Base-by-base conservation (phyloP, 1,140 invertebrate species). In the Drosophila ercepeae region DNA sequence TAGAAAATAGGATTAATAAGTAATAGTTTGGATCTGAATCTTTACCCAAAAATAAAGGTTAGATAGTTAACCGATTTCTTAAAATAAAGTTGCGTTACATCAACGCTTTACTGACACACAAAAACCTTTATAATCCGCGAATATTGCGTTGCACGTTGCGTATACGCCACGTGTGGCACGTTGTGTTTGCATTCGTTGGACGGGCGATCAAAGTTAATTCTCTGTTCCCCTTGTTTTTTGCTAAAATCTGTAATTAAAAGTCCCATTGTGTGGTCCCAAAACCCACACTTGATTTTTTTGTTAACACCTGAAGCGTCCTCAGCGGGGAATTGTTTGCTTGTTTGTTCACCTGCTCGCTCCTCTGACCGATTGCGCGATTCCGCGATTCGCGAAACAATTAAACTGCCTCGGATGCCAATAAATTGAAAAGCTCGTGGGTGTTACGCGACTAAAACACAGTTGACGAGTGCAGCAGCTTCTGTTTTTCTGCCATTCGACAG, bases 291-390 rank as follows among this genome's bases (percentile, higher is more conserved):
- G 21, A 14, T 11, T 29, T 29, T 29, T 23, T 23, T 19, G 53
- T 46, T 23, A 39, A 39, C 49, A 42, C 49, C 58, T 41, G 49
- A 13, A 42, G 50, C 58, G 39, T 55, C 58, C 58, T 14, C 55
- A 11, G 9, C 36, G 14, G 36, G 36, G 36, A 39, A 39, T 39
- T 39, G 42, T 52, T 36, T 0, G 29, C 54, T 59, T 77, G 68
- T 78, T 78, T 78, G 64, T 36, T 55, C 76, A 78, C 29, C 70
- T 78, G 76, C 49, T 39, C n/a, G n/a, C 61, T 75, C 53, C 25
- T 52, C 27, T 16, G 13, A 59, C 23, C 69, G 49, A n/a, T 13
- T 59, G 64, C 27, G 21, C 23, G 23, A 27, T 2, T n/a, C n/a
- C n/a, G n/a, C 34, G 34, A 2, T 39, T 39, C 36, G 54, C 73